A percentile compares a stretch with the other conserved stretches of the same genome.
phyloP scores from a whole-genome alignment of 2,113 vertebrate genomes.

The Cochlearius cochlearius region DNA sequence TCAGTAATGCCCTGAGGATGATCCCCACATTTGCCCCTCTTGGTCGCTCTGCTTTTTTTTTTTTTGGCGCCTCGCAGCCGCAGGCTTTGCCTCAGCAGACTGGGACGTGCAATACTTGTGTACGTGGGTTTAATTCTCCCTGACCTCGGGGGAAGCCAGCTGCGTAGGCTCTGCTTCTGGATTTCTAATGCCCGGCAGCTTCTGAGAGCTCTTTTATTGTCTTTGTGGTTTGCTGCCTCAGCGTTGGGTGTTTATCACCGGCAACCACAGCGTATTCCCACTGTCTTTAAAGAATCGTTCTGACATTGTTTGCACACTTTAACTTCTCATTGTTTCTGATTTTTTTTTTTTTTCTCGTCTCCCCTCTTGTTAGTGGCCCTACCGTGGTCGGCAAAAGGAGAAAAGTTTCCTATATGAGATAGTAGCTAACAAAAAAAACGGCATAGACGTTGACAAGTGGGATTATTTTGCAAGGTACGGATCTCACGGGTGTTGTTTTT shows the following conservation, averaged over 20 bases:
- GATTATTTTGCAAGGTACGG: slow-evolving; percentile 96
- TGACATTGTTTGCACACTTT: not conserved
- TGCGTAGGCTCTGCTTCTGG: not conserved
- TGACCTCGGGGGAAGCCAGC: not conserved
- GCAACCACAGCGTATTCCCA: not conserved
- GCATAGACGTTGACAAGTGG: slow-evolving; percentile 98
- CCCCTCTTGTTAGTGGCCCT: slow-evolving; percentile 79
- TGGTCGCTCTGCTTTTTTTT: not conserved
- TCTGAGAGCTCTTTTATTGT: not conserved
- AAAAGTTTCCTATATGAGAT: slow-evolving; percentile 96
- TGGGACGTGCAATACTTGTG: not conserved
- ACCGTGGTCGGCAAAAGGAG: slow-evolving; percentile 80
- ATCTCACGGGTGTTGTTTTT: not conserved
- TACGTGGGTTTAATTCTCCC: not conserved
- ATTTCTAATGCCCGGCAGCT: not conserved
- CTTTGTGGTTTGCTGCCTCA: not conserved
- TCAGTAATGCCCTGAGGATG: not conserved
- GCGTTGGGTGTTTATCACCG: not conserved
- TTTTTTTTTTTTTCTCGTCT: not conserved
- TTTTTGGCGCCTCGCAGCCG: not conserved
- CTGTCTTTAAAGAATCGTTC: not conserved
- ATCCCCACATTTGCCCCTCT: not conserved
- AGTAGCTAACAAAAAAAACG: slow-evolving; percentile 91
- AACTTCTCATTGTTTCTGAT: not conserved
- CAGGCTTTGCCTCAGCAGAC: not conserved